Percentiles rank a stretch among this genome's conserved stretches.
Conservation (phyloP, 2,888 invertebrate species). For the Ophraella communa region DNA sequence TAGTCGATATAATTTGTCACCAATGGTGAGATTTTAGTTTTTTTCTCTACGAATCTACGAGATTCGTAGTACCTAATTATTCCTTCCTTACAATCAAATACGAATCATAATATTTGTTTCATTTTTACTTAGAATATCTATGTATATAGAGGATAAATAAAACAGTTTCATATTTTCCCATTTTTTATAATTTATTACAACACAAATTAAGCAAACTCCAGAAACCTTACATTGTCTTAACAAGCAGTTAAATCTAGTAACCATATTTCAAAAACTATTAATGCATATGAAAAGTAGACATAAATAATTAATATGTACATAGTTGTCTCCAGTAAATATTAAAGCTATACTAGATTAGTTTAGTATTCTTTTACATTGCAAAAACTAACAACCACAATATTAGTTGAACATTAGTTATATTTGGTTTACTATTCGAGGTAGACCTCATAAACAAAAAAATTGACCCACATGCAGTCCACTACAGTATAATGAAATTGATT, state of each 20-base stretch:
- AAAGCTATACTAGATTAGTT: slow-evolving; percentile 11
- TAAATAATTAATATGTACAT: slow-evolving; percentile 16
- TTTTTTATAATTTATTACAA: slow-evolving; percentile 44
- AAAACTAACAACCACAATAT: not conserved
- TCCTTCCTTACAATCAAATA: too few relatives aligned
- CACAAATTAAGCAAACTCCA: slow-evolving; percentile 51
- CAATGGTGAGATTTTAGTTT: too few relatives aligned
- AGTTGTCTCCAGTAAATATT: slow-evolving; percentile 17
- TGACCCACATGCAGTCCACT: not conserved
- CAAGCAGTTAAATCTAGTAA: slow-evolving; percentile 40
- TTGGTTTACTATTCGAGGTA: not conserved
- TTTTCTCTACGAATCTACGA: too few relatives aligned
- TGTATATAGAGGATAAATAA: not conserved
- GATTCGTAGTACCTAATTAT: too few relatives aligned
- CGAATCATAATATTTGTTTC: too few relatives aligned
- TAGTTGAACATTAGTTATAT: slow-evolving; percentile 3
- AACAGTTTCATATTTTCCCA: slow-evolving; percentile 11
- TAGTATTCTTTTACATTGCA: slow-evolving; percentile 7
- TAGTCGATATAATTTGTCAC: too few relatives aligned
- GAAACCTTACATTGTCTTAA: slow-evolving; percentile 44
- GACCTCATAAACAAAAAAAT: not conserved
- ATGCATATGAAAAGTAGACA: slow-evolving; percentile 23
- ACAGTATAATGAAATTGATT: too few relatives aligned
- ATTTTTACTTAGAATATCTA: too few relatives aligned
- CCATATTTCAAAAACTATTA: slow-evolving; percentile 23